A percentile compares a stretch with the other conserved stretches of the same genome.
Conservation (phyloP, 2,113 vertebrate species). For the Elanus axillaris region DNA sequence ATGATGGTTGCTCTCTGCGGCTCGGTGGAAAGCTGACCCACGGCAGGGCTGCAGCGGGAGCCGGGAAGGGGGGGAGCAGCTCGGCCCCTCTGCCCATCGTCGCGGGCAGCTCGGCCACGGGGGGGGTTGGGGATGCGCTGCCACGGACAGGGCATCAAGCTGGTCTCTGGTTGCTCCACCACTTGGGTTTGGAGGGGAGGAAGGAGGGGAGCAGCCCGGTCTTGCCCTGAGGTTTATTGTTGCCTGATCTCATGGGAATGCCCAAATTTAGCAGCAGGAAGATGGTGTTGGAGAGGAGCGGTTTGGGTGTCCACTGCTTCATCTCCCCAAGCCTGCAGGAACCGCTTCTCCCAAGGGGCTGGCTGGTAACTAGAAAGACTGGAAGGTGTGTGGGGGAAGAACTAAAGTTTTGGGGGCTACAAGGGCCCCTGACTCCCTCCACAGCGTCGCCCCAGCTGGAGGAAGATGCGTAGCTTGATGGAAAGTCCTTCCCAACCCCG, state of each 20-base stretch:
- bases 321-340: neutral
- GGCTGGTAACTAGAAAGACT: neutral
- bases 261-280: fast-evolving
- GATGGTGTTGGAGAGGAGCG: neutral
- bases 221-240: neutral
- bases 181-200: neutral
- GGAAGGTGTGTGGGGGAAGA: neutral
- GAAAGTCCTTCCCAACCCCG: neutral
- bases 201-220: neutral
- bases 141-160: fast-evolving
- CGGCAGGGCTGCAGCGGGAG: neutral
- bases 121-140: neutral
- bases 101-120: neutral
- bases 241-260: neutral
- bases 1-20: neutral
- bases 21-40: neutral
- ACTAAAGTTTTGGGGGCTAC: neutral
- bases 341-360: fast-evolving
- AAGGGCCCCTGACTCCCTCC: neutral
- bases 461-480: fast-evolving
- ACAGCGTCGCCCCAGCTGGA: neutral
- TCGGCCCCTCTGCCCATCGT: fast-evolving
- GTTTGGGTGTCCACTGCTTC: neutral
- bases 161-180: neutral
- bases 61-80: neutral